Evolutionary conservation across 1,140 invertebrate genomes (phyloP), one percentile per base, ranked within the genome.

Genomic region (Aphaenogaster floridana): DNA sequence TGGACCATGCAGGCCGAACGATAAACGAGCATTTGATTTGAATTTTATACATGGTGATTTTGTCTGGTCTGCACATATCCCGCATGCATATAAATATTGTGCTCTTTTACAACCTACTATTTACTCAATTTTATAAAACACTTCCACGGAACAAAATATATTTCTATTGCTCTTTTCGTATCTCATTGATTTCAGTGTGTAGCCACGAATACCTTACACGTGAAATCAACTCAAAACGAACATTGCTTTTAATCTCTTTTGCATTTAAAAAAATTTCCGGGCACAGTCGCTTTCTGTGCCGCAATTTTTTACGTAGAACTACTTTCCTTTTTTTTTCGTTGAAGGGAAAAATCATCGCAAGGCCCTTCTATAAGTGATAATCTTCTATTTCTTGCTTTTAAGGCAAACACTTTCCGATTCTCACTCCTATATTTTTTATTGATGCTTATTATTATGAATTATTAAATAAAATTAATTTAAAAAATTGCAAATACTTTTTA

Each of bases 41-140:
- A 81, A 81, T 71, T 81, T 81, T 71, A 71, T 45, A 71, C 8
- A 28, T 28, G 9, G 45, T 13, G 15, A 45, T 45, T 81, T 21
- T 57, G 11, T 45, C 54, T 34, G 39, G 6, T 42, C 36, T 28
- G 48, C 64, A 71, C 21, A 39, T 52, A 69, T 39, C 28, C 36
- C 9, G 21, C 15, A 54, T 71, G 52, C 71, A 81, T 81, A 81
- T 71, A 81, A 71, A 81, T 81, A 71, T 71, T 57, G 28, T 28
- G 17, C 28, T 34, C 39, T 71, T 72, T 52, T 45, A 71, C 48
- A 69, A 69, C 13, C 66, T 28, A 15, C 45, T 71, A 81, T 81
- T 81, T 81, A 59, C 21, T 71, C 36, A 17, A 63, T 34, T 71
- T 71, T 59, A 45, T 59, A 34, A 81, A 81, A 81, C 11, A n/a